Evolutionary conservation across 2,113 vertebrate species (phyloP).

Genomic region (Guaruba guarouba): DNA sequence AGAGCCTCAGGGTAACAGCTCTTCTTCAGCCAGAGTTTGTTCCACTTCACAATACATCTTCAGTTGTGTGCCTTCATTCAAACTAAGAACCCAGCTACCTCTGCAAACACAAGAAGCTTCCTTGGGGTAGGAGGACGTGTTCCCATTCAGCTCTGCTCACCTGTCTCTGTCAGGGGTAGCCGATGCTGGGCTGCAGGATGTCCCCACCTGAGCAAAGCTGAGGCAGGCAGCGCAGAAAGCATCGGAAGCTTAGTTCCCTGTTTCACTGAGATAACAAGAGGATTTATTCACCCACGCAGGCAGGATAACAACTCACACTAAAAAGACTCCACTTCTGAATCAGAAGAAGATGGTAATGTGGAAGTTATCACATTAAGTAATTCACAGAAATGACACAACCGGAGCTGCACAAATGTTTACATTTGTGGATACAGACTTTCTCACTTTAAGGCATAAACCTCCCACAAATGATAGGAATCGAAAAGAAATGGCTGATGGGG

Average conservation of each 20-base stretch:
- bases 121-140: background rate
- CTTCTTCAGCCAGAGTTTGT: background rate
- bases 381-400: background rate
- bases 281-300: conserved; percentile 22
- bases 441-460: background rate
- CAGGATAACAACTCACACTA: background rate
- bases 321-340: conserved; percentile 40
- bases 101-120: background rate
- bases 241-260: conserved; percentile 1
- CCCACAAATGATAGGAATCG: fast-evolving
- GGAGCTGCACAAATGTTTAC: background rate
- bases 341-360: conserved; percentile 7
- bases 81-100: background rate
- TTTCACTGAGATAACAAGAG: conserved; percentile 5
- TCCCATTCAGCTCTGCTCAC: background rate
- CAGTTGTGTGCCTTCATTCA: background rate
- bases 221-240: background rate
- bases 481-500: background rate
- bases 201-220: background rate
- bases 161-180: background rate
- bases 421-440: background rate
- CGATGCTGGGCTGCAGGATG: background rate
- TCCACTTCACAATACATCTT: background rate
- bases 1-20: background rate
- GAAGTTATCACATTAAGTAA: conserved; percentile 15